Percentiles rank a stretch among this genome's conserved stretches.
phyloP scores from a whole-genome alignment of 2,888 invertebrate species.

The Idaea aversata region DNA sequence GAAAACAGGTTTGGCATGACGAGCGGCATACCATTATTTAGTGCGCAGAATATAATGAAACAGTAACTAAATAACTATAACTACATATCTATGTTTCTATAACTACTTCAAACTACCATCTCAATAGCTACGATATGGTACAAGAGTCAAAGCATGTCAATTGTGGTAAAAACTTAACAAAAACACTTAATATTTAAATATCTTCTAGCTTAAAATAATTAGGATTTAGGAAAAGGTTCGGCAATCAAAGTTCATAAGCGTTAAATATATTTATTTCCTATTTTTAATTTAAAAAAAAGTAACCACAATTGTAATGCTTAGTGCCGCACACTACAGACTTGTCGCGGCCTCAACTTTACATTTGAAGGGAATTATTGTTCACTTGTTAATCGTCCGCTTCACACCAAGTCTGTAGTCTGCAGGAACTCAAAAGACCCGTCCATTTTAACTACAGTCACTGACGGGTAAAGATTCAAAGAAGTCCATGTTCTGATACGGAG shows the following conservation, averaged over 20 bases:
- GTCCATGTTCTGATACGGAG: slow-evolving; percentile 61
- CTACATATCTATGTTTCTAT: slow-evolving; percentile 10
- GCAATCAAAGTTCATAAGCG: not conserved
- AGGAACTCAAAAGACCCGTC: not conserved
- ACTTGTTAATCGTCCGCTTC: not conserved
- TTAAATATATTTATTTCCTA: not conserved
- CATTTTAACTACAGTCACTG: slow-evolving; percentile 46
- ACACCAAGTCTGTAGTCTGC: not conserved
- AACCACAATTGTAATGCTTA: slow-evolving; percentile 47
- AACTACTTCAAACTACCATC: slow-evolving; percentile 25
- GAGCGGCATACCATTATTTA: no score
- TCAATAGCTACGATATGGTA: slow-evolving; percentile 71
- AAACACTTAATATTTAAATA: slow-evolving; percentile 9
- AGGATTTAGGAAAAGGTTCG: slow-evolving; percentile 8
- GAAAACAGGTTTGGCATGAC: no score
- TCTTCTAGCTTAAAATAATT: not conserved
- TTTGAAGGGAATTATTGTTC: not conserved
- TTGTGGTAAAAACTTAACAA: slow-evolving; percentile 25
- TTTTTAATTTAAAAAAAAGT: slow-evolving; percentile 19
- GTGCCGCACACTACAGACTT: slow-evolving; percentile 32
- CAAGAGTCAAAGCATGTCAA: slow-evolving; percentile 45
- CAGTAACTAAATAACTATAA: not conserved
- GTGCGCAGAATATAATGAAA: no score
- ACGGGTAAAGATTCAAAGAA: slow-evolving; percentile 71
- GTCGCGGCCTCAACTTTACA: slow-evolving; percentile 7